These are phyloP conservation scores for Nannobrachium achirus DNA, from an alignment of 2,113 vertebrate genomes.

Conservation along the genomic window DNA sequence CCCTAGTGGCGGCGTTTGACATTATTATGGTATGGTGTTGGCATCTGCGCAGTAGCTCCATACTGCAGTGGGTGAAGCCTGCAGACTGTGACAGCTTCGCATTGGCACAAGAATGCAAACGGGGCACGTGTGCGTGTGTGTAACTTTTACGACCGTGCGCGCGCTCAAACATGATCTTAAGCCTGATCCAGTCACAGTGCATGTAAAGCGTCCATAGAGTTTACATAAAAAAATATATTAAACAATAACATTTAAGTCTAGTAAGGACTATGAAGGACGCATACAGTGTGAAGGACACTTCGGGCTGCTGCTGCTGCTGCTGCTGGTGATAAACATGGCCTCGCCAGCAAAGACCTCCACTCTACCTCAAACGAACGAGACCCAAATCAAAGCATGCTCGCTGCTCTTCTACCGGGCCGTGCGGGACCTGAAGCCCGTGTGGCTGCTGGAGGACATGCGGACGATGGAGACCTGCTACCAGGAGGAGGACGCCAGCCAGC, in stretches of 20 bases:
- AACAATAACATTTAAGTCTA: background rate
- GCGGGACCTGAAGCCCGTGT: conserved; percentile 87
- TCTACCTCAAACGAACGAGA: conserved; percentile 69
- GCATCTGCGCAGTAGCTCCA: conserved; percentile 50
- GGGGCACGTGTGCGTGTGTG: background rate
- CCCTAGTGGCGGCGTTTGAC: too few relatives aligned
- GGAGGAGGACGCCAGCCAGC: conserved; percentile 79
- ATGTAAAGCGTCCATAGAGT: too few relatives aligned
- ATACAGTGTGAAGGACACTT: too few relatives aligned
- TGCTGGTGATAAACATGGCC: conserved; percentile 44
- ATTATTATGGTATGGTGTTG: background rate
- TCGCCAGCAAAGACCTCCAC: conserved; percentile 54
- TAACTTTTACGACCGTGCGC: too few relatives aligned
- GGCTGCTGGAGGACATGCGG: conserved; percentile 91
- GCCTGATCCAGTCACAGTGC: too few relatives aligned
- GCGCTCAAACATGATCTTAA: too few relatives aligned
- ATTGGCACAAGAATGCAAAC: background rate
- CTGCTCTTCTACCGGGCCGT: conserved; percentile 90
- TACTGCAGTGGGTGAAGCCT: conserved; percentile 32
- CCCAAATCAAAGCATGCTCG: conserved; percentile 80
- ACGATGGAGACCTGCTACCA: conserved; percentile 88
- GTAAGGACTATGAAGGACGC: background rate
- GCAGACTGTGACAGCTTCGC: background rate
- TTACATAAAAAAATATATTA: too few relatives aligned
- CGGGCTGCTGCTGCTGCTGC: too few relatives aligned